Base-by-base conservation (phyloP, 2,797 vertebrate species). In the Mus spretus region DNA sequence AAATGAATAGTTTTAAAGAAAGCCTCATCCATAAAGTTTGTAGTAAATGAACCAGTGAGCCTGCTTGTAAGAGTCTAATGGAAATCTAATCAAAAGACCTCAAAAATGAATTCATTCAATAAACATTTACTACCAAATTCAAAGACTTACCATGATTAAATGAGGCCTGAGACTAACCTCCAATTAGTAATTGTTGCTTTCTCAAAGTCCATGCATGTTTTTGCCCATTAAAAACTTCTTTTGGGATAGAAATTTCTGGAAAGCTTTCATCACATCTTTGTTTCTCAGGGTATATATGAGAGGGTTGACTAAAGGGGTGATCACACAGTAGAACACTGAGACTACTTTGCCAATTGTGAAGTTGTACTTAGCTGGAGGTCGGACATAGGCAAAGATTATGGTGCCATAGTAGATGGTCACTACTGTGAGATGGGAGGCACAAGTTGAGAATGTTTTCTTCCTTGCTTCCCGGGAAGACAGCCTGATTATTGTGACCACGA, bases 391-490 rank as follows among this genome's bases (percentile, higher is more conserved):
- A 77, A 98, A 98, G 55, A 97, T 96, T 15, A 98, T 96, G 53
- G 96, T 97, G 5, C 94, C 96, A 15, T 97, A 97, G 63, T 97
- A 97, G 26, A 98, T 95, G 28, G 90, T 86, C 26, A 97, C 96
- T 2, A 97, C 95, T 0, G 93, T 93, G 10, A 98, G 90, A 40
- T 98, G 97, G 40, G 97, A 97, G 5, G 92, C 96, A 37, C 98
- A 98, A 34, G 97, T 97, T 19, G 93, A 97, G 85, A 98, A 98
- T 1, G 96, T 96, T 59, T 97, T 98, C 92, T 55, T 96, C 15
- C 10, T 34, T 4, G 95, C 96, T 9, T 90, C 94, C 1, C 6
- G 24, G 50, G 86, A 97, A 63, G 86, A 96, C 70, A 95, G 47
- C 34, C 57, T 94, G 63, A 97, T 24, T 3, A 98, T 95, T 22